Evolutionary conservation across 2,797 vertebrate species (phyloP).

Genomic region (Darevskia nairensis): DNA sequence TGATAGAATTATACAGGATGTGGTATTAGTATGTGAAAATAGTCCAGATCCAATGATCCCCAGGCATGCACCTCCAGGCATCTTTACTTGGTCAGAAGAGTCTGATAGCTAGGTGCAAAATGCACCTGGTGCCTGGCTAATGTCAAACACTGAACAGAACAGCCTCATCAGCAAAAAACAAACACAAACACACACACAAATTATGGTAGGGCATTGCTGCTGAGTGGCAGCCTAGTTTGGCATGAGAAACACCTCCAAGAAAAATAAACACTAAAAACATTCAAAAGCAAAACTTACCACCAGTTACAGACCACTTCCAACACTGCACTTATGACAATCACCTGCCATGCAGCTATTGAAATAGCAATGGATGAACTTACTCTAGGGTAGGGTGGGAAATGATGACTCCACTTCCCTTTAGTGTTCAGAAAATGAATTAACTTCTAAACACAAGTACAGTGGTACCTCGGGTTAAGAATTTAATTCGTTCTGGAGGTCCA

Average conservation of each 20-base stretch:
- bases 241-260: background rate
- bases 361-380: background rate
- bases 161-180: background rate
- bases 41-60: too few relatives aligned
- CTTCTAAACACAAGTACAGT: background rate
- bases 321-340: background rate
- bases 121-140: too few relatives aligned
- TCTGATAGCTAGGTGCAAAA: too few relatives aligned
- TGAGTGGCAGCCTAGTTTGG: background rate
- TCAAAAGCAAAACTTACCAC: background rate
- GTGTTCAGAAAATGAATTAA: background rate
- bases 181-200: too few relatives aligned
- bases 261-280: background rate
- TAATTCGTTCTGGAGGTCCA: too few relatives aligned
- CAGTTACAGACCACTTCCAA: background rate
- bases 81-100: too few relatives aligned
- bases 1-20: too few relatives aligned
- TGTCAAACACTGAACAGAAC: background rate
- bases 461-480: too few relatives aligned
- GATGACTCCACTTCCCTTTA: background rate
- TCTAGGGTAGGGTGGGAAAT: background rate
- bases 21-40: too few relatives aligned
- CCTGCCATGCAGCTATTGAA: background rate
- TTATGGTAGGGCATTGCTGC: background rate
- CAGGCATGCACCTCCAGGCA: too few relatives aligned